Evolutionary conservation across 2,113 vertebrate genomes (phyloP).

Genomic region (Gorsachius goisagi): DNA sequence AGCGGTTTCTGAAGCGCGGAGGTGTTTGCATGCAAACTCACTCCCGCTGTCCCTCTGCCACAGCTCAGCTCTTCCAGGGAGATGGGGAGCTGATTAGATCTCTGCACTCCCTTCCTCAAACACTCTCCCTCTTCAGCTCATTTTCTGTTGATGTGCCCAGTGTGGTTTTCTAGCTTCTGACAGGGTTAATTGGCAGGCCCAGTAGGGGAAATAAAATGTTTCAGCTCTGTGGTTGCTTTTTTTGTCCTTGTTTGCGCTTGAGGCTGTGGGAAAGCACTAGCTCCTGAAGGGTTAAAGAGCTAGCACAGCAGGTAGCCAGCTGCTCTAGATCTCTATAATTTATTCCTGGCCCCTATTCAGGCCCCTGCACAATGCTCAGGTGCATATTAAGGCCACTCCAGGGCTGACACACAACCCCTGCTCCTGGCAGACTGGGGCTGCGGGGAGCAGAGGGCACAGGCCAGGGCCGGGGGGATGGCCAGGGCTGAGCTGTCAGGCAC

Average conservation of each 20-base stretch:
- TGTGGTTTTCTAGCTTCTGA: slow-evolving; percentile 32
- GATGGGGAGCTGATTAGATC: neutral
- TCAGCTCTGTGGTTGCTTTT: neutral
- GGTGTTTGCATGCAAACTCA: neutral
- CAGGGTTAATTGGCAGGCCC: slow-evolving; percentile 60
- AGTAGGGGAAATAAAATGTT: slow-evolving; percentile 44
- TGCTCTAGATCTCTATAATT: slow-evolving; percentile 4
- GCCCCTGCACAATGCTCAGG: neutral
- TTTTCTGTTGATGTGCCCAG: slow-evolving; percentile 9
- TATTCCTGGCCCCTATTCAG: neutral
- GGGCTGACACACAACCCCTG: neutral
- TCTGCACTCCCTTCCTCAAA: neutral
- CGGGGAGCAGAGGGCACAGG: accelerated
- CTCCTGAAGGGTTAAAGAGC: slow-evolving; percentile 37
- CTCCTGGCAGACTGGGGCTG: accelerated
- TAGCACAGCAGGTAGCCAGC: slow-evolving; percentile 22
- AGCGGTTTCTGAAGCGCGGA: neutral
- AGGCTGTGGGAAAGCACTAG: neutral
- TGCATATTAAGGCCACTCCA: neutral
- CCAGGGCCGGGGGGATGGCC: neutral
- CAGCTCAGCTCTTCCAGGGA: neutral
- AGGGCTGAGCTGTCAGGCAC: neutral
- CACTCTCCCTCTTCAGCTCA: neutral
- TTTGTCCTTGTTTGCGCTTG: slow-evolving; percentile 20
- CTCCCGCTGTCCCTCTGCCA: neutral